Evolutionary conservation across 1,140 invertebrate species (phyloP).

Genomic region (Ridgeia piscesae): DNA sequence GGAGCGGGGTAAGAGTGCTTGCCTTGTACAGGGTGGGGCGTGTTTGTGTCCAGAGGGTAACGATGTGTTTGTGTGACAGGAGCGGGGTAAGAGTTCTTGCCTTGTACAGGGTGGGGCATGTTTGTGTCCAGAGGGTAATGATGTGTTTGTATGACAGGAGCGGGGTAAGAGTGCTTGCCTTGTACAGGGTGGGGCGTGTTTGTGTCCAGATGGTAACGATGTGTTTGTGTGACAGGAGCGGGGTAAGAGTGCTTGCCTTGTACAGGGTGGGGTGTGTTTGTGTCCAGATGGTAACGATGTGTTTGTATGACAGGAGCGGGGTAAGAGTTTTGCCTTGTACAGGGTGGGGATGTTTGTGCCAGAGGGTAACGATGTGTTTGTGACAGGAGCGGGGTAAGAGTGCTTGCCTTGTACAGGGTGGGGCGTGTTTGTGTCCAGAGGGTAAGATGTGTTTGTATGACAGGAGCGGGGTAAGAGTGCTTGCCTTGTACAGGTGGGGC

Average conservation of each 20-base stretch:
- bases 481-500: too few species aligned
- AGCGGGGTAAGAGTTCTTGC: not conserved
- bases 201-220: too few species aligned
- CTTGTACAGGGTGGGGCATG: not conserved
- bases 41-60: too few species aligned
- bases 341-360: too few species aligned
- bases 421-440: not conserved
- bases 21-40: too few species aligned
- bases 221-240: too few species aligned
- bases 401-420: not conserved
- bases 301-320: constrained; percentile 1
- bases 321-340: not conserved
- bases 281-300: not conserved
- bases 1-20: constrained; percentile 6
- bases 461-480: constrained; percentile 2
- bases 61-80: too few species aligned
- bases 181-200: too few species aligned
- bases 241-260: not conserved
- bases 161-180: constrained; percentile 11
- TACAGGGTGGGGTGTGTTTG: not conserved
- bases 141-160: not conserved
- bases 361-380: too few species aligned
- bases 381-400: not conserved
- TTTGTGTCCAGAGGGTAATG: not conserved
- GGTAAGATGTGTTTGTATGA: constrained; percentile 2